phyloP scores from a whole-genome alignment of 2,888 invertebrate species.

The Ecdyonurus torrentis region DNA sequence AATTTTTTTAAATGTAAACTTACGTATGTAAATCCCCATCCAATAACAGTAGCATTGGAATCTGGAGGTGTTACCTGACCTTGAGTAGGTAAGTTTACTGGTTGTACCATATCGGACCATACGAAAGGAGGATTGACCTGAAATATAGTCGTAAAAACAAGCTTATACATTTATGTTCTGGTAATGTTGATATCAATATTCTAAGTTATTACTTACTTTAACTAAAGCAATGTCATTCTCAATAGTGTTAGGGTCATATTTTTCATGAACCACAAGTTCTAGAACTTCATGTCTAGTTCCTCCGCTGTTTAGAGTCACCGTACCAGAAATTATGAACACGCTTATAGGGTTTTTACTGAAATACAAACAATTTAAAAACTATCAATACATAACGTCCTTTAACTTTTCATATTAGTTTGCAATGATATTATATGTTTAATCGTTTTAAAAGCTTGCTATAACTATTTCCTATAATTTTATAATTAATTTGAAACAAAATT shows the following conservation, averaged over 20 bases:
- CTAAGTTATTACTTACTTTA: background rate
- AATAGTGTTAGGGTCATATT: slow-evolving; percentile 1
- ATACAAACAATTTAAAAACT: too few relatives aligned
- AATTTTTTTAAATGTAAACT: background rate
- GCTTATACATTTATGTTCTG: too few relatives aligned
- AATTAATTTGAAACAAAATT: too few relatives aligned
- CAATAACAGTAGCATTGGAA: background rate
- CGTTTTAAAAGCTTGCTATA: too few relatives aligned
- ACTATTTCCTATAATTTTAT: too few relatives aligned
- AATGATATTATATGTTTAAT: too few relatives aligned
- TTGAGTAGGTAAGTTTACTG: background rate
- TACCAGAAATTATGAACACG: background rate
- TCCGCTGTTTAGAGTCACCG: background rate
- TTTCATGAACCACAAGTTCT: background rate
- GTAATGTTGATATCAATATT: too few relatives aligned
- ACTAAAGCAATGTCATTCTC: slow-evolving; percentile 3
- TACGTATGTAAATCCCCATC: background rate
- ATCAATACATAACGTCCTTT: too few relatives aligned
- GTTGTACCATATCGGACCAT: background rate
- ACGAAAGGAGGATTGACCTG: background rate
- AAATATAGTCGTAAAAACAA: too few relatives aligned
- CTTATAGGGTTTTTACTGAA: background rate
- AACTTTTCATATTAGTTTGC: too few relatives aligned
- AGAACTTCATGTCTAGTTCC: background rate
- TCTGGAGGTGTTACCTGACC: background rate